Evolutionary conservation across 2,797 vertebrate species (phyloP).

Genomic region (Eutrigla gurnardus): DNA sequence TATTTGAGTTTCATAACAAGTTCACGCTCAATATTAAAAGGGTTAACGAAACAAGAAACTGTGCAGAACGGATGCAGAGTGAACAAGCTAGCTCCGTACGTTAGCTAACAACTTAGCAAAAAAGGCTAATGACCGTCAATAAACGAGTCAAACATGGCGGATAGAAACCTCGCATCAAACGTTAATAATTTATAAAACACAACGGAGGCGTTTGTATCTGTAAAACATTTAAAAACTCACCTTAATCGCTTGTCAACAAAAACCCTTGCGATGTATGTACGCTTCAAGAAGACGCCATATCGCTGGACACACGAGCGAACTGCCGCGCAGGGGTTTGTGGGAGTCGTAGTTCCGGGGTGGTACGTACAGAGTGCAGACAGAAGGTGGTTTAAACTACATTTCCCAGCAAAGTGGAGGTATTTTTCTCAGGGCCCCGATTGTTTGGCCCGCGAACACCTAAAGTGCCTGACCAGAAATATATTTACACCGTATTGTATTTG

Average conservation of each 20-base stretch:
- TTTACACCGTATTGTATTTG: not conserved
- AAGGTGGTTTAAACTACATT: slow-evolving; percentile 50
- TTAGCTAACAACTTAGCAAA: slow-evolving; percentile 57
- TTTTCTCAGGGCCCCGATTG: slow-evolving; percentile 40
- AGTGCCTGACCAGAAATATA: slow-evolving; percentile 65
- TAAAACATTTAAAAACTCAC: slow-evolving; percentile 30
- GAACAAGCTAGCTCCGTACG: slow-evolving; percentile 27
- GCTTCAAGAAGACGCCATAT: slow-evolving; percentile 81
- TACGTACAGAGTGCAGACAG: fast-evolving
- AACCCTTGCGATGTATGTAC: slow-evolving; percentile 65
- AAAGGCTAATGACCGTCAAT: not conserved
- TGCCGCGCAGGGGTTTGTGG: slow-evolving; percentile 52
- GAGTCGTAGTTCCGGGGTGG: slow-evolving; percentile 64
- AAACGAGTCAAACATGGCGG: not conserved
- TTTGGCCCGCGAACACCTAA: slow-evolving; percentile 47
- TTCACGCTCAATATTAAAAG: not conserved
- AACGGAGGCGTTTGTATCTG: fast-evolving
- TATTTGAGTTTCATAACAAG: too few species aligned
- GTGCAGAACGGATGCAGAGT: not conserved
- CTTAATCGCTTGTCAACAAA: slow-evolving; percentile 66
- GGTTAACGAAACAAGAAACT: not conserved
- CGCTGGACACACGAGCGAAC: slow-evolving; percentile 35
- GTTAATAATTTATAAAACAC: fast-evolving
- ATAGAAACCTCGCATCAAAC: fast-evolving
- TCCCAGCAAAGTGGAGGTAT: not conserved